phyloP scores from a whole-genome alignment of 2,888 invertebrate genomes.

The Sarcophaga rosellei region DNA sequence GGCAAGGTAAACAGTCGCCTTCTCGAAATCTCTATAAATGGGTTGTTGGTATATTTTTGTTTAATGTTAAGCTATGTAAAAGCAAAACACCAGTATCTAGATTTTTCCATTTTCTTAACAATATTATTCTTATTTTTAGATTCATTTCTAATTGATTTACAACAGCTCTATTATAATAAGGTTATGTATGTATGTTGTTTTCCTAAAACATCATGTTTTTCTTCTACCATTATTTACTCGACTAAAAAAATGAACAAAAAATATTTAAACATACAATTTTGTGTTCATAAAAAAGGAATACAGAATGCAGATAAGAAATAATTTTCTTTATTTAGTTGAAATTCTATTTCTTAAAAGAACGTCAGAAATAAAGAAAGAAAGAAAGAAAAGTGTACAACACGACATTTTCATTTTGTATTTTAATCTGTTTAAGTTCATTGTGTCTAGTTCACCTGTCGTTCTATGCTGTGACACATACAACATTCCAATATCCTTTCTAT shows the following conservation, averaged over 20 bases:
- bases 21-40: too few species aligned
- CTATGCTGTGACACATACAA: neutral
- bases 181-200: too few species aligned
- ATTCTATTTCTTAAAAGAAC: conserved; percentile 16
- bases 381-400: neutral
- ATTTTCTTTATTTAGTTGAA: conserved; percentile 39
- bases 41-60: too few species aligned
- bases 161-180: too few species aligned
- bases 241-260: neutral
- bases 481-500: neutral
- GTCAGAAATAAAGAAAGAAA: neutral
- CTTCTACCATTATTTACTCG: neutral
- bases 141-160: too few species aligned
- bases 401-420: conserved; percentile 64
- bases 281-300: neutral
- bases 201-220: too few species aligned
- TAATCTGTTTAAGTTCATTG: conserved; percentile 58
- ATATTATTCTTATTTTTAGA: too few species aligned
- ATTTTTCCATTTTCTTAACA: too few species aligned
- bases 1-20: too few species aligned
- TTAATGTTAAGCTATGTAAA: too few species aligned
- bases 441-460: conserved; percentile 59
- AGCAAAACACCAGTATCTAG: too few species aligned
- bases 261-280: neutral
- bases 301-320: conserved; percentile 40